These are phyloP conservation scores for Vicugna pacos DNA, from an alignment of 2,113 vertebrate genomes.

Conservation along the genomic window DNA sequence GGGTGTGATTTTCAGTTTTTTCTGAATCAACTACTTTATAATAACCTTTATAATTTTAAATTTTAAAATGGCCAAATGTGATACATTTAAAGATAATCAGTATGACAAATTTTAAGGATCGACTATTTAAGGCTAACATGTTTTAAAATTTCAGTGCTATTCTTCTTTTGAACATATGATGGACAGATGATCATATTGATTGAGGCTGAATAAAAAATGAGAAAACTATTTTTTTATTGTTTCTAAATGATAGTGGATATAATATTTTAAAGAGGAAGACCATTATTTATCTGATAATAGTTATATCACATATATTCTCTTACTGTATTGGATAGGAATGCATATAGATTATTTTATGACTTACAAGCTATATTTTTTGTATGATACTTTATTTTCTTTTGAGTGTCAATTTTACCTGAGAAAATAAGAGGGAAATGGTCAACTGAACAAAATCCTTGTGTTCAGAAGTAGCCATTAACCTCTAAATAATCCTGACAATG, in stretches of 20 bases:
- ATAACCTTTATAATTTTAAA: not conserved
- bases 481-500: not conserved
- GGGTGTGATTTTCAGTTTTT: not conserved
- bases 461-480: slow-evolving; percentile 25
- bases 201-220: not conserved
- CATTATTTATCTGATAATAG: not conserved
- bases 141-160: not conserved
- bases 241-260: not conserved
- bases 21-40: not conserved
- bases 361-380: not conserved
- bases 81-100: not conserved
- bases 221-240: not conserved
- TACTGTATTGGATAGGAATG: not conserved
- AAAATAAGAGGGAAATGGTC: not conserved
- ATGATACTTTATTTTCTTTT: not conserved
- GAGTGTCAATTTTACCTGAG: not conserved
- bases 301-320: not conserved
- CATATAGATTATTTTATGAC: not conserved
- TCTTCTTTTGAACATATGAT: not conserved
- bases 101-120: not conserved
- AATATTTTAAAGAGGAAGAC: not conserved
- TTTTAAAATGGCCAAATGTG: not conserved
- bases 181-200: not conserved
- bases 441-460: not conserved
- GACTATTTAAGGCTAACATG: not conserved